phyloP scores from a whole-genome alignment of 2,797 vertebrate species.

The Melopsittacus undulatus region DNA sequence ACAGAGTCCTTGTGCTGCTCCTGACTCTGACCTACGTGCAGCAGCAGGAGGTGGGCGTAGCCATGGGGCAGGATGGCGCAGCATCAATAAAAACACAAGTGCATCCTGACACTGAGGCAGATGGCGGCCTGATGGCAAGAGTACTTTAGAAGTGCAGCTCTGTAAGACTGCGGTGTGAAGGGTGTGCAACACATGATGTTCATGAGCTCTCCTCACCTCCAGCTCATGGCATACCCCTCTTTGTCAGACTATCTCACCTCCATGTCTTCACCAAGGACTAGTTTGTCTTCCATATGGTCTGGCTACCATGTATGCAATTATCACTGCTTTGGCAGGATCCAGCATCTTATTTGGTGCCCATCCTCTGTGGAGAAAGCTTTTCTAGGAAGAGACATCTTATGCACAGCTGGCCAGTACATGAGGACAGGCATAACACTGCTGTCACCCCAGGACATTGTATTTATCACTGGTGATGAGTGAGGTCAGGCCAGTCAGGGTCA shows the following conservation, averaged over 20 bases:
- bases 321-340: neutral
- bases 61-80: neutral
- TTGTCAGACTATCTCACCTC: neutral
- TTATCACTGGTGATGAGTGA: neutral
- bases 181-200: neutral
- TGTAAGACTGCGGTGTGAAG: neutral
- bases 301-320: neutral
- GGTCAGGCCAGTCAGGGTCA: neutral
- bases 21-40: neutral
- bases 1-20: rapidly evolving
- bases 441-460: neutral
- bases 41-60: rapidly evolving
- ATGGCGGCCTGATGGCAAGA: neutral
- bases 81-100: neutral
- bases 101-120: neutral
- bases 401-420: neutral
- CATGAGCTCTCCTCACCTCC: neutral
- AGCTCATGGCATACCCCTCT: neutral
- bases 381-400: neutral
- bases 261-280: rapidly evolving
- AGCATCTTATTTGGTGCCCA: neutral
- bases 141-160: neutral
- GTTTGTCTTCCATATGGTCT: neutral
- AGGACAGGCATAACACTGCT: neutral
- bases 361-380: neutral